Evolutionary conservation across 2,113 vertebrate genomes (phyloP), one percentile per base, ranked within the genome.

Genomic region (Cyphomyrus discorhynchus): DNA sequence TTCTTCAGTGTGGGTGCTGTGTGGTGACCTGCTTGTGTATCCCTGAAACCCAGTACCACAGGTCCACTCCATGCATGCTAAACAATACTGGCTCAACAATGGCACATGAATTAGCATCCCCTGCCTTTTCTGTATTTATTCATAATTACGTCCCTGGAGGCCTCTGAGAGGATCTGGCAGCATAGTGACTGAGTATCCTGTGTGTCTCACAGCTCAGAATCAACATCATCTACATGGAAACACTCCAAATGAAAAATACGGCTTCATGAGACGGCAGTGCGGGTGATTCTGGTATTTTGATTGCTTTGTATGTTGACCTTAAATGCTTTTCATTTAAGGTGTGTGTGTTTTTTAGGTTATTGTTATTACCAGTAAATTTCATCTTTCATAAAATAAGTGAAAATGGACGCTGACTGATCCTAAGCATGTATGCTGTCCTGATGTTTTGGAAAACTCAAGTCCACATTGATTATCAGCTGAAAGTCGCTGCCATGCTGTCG

Each of bases 91-190:
- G 95, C 95, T 96, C 95, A 96, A 96, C 95, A 96, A 95, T 96
- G 95, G 94, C 92, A 95, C 93, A 95, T 96, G 95, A 96, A 96
- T 96, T 96, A 96, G 92, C 95, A 95, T 93, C 93, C 91, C 88
- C 92, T 93, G 94, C 94, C 95, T 95, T 92, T 94, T 94, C 94
- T 96, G 95, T 96, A 95, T 96, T 96, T 96, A 96, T 95, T 94
- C 94, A 95, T 96, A 96, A 96, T 96, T 96, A 95, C 95, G 94
- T 96, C 96, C 96, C 96, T 92, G 90, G 96, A 95, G 96, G 94
- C 91, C 91, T 88, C 77, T 91, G 90, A 90, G 91, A 91, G 93
- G 90, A 93, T 93, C 91, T 92, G 92, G 86, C 94, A 92, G 93
- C 92, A 56, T 13, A 31, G 19, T 92, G 87, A 90, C 93, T 94